Conservation (phyloP, 2,797 vertebrate species). For the Chaetophractus vellerosus region DNA sequence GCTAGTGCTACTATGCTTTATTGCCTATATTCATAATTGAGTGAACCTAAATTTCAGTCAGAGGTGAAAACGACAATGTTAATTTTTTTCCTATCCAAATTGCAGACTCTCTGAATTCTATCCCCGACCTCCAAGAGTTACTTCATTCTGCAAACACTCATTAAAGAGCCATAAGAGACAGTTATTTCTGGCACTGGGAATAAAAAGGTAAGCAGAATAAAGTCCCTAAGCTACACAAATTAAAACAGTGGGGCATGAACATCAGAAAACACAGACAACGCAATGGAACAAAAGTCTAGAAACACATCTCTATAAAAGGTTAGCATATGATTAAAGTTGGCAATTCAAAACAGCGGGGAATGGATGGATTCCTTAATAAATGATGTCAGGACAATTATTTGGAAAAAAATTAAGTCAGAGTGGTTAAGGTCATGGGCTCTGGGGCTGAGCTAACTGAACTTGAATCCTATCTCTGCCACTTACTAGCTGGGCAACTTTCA, state of each 20-base stretch:
- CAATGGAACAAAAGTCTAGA: neutral
- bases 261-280: neutral
- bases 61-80: neutral
- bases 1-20: neutral
- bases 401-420: slow-evolving; percentile 8
- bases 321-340: neutral
- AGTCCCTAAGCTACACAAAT: neutral
- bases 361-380: neutral
- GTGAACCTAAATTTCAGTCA: slow-evolving; percentile 33
- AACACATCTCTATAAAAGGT: neutral
- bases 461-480: neutral
- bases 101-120: slow-evolving; percentile 11
- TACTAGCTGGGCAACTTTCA: neutral
- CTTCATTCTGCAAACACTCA: slow-evolving; percentile 28
- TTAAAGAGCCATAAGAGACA: neutral
- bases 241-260: neutral
- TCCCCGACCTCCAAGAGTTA: neutral
- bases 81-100: slow-evolving; percentile 3
- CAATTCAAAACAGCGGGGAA: neutral
- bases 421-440: neutral
- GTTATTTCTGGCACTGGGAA: neutral
- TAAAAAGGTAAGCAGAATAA: neutral
- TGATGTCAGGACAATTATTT: neutral
- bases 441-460: neutral
- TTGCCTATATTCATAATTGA: neutral